Evolutionary conservation across 2,797 vertebrate genomes (phyloP).

Genomic region (Cynopterus sphinx): DNA sequence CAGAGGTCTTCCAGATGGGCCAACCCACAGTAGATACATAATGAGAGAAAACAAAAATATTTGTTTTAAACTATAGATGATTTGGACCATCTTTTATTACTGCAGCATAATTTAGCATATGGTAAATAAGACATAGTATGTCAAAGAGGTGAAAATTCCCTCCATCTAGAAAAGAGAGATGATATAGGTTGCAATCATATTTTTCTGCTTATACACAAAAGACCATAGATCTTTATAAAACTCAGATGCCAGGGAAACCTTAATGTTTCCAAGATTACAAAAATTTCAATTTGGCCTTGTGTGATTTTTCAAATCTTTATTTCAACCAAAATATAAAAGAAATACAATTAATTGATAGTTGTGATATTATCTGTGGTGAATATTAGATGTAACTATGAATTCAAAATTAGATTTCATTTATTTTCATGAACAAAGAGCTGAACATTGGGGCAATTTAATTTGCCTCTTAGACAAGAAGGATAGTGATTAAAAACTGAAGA

Average conservation of each 20-base stretch:
- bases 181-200: background rate
- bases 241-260: background rate
- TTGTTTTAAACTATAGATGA: constrained; percentile 16
- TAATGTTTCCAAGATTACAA: background rate
- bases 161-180: background rate
- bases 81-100: background rate
- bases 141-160: background rate
- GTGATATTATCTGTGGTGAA: background rate
- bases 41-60: background rate
- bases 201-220: background rate
- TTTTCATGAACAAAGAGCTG: constrained; percentile 25
- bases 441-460: constrained; percentile 19
- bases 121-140: background rate
- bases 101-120: background rate
- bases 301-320: constrained; percentile 25
- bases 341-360: constrained; percentile 26
- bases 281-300: background rate
- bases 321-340: constrained; percentile 26
- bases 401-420: constrained; percentile 52
- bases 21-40: background rate
- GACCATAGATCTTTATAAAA: background rate
- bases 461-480: constrained; percentile 26
- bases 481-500: constrained; percentile 47
- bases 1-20: background rate
- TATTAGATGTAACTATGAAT: constrained; percentile 39